Evolutionary conservation across 92 coral and sea anemone species (phyloP).

Genomic region (Zoanthus solanderi): DNA sequence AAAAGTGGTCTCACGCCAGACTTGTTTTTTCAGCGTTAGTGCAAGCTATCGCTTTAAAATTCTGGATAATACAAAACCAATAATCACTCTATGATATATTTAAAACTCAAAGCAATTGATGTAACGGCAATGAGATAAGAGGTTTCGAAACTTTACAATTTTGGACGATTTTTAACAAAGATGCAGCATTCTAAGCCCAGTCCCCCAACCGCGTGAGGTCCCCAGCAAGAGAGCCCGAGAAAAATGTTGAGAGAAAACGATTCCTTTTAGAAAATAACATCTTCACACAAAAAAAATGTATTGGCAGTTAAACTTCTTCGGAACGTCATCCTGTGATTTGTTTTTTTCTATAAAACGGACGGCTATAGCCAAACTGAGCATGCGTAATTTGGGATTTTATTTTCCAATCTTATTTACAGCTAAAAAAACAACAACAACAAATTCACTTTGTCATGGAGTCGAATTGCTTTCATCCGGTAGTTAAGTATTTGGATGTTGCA

Average conservation of each 20-base stretch:
- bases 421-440: conserved; percentile 80
- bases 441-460: conserved; percentile 71
- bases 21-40: background rate
- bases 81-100: background rate
- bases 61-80: background rate
- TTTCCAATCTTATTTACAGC: conserved; percentile 49
- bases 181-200: conserved; percentile 16
- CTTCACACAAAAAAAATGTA: no score
- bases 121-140: background rate
- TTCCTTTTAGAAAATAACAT: no score
- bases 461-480: conserved; percentile 57
- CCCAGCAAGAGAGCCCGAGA: background rate
- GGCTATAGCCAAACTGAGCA: no score
- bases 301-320: no score
- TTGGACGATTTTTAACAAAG: background rate
- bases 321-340: no score
- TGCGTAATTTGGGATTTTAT: no score
- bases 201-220: conserved; percentile 5
- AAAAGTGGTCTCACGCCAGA: conserved; percentile 21
- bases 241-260: no score
- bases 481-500: conserved; percentile 70
- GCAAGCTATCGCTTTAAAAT: background rate
- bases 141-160: background rate
- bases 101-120: background rate
- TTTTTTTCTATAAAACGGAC: no score